A percentile compares a stretch with the other conserved stretches of the same genome.
Evolutionary conservation across 2,797 vertebrate genomes (phyloP).

Genomic region (Austrolebias charrua): DNA sequence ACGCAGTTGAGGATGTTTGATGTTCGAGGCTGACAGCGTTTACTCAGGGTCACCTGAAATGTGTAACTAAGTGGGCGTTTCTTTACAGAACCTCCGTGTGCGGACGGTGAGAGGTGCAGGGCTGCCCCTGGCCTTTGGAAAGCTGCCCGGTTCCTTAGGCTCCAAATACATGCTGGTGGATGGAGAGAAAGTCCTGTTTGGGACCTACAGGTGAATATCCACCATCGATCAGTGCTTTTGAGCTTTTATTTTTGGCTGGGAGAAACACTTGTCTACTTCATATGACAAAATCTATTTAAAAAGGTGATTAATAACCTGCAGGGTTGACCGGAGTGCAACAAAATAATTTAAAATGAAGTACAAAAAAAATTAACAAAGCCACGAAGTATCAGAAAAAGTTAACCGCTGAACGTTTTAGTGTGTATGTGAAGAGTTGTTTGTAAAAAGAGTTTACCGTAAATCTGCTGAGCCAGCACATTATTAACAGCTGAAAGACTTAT

Average conservation of each 20-base stretch:
- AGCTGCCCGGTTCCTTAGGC: slow-evolving; percentile 84
- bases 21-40: slow-evolving; percentile 11
- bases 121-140: slow-evolving; percentile 87
- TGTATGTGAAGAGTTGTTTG: too few species aligned
- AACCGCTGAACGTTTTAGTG: too few species aligned
- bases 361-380: background rate
- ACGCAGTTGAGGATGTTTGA: slow-evolving; percentile 4
- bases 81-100: slow-evolving; percentile 88
- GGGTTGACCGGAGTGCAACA: too few species aligned
- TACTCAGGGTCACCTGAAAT: slow-evolving; percentile 23
- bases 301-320: too few species aligned
- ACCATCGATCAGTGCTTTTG: background rate
- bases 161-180: slow-evolving; percentile 96
- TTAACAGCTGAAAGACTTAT: background rate
- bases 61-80: slow-evolving; percentile 48
- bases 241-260: background rate
- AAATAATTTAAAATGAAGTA: too few species aligned
- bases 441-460: too few species aligned
- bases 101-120: slow-evolving; percentile 87
- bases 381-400: background rate
- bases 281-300: background rate
- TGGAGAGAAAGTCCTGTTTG: slow-evolving; percentile 92
- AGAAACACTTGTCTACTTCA: background rate
- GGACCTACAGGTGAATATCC: slow-evolving; percentile 87
- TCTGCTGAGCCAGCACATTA: background rate